phyloP scores from a whole-genome alignment of 2,797 vertebrate genomes.

The Danionella dracula region DNA sequence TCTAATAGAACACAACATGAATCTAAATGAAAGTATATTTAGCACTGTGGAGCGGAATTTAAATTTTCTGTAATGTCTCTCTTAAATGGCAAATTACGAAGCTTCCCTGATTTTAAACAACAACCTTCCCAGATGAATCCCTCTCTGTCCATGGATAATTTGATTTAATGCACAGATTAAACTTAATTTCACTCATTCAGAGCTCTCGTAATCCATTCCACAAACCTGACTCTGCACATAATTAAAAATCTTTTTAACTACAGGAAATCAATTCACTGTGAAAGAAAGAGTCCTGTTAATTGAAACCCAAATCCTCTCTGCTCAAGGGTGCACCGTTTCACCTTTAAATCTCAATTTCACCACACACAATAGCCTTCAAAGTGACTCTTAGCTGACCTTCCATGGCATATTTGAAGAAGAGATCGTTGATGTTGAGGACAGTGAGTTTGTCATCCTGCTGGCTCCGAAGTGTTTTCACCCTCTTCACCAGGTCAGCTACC shows the following conservation, averaged over 20 bases:
- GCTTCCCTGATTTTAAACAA: too few species aligned
- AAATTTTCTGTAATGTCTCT: too few species aligned
- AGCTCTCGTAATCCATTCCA: background rate
- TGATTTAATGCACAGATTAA: background rate
- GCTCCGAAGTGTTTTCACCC: slow-evolving; percentile 67
- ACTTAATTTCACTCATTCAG: background rate
- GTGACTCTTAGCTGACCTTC: slow-evolving; percentile 73
- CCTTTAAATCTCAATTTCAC: background rate
- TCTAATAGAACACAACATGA: too few species aligned
- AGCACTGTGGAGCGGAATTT: too few species aligned
- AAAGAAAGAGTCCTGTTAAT: background rate
- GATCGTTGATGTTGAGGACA: slow-evolving; percentile 80
- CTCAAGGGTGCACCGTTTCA: background rate
- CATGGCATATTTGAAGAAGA: slow-evolving; percentile 96
- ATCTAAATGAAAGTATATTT: too few species aligned
- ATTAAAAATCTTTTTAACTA: too few species aligned
- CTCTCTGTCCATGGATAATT: background rate
- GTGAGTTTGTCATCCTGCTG: slow-evolving; percentile 72
- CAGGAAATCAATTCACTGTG: background rate
- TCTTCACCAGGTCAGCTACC: slow-evolving; percentile 79
- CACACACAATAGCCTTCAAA: background rate
- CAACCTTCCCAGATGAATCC: background rate
- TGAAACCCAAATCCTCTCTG: background rate
- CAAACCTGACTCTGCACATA: too few species aligned
- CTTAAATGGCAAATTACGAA: too few species aligned